Percentiles rank a stretch among this genome's conserved stretches.
These are phyloP conservation scores for Ptychochromis oligacanthus DNA, from an alignment of 2,113 vertebrate species.

Conservation along the genomic window DNA sequence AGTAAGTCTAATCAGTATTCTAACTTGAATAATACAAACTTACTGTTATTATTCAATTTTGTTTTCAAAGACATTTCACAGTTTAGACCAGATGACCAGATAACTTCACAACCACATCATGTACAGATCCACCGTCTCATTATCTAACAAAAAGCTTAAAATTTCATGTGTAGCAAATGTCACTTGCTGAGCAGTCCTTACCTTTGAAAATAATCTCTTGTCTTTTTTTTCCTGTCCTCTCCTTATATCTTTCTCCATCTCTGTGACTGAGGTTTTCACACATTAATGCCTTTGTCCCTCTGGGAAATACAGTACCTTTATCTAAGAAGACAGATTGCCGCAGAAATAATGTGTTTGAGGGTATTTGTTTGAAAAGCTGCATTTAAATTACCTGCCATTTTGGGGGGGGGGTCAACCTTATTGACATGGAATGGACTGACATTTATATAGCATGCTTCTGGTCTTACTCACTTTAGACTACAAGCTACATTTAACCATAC, in stretches of 20 bases:
- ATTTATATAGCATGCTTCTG: not conserved
- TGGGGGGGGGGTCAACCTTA: not conserved
- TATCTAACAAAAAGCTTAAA: not conserved
- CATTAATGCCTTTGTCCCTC: rapidly evolving
- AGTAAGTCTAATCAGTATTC: conserved; percentile 16
- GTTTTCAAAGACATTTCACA: too few species aligned
- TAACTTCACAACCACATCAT: not conserved
- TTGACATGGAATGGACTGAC: too few species aligned
- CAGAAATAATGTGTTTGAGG: not conserved
- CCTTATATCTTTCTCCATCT: not conserved
- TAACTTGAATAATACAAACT: too few species aligned
- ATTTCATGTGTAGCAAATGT: not conserved
- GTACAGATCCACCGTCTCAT: not conserved
- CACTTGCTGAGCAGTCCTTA: not conserved
- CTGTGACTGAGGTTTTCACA: not conserved
- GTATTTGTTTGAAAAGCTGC: not conserved
- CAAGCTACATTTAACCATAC: not conserved
- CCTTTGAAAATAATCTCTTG: too few species aligned
- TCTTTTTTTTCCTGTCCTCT: rapidly evolving
- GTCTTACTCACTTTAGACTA: not conserved
- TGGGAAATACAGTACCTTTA: not conserved
- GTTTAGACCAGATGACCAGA: not conserved
- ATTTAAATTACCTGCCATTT: not conserved
- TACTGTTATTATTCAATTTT: too few species aligned
- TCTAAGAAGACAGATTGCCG: not conserved